A percentile compares a stretch with the other conserved stretches of the same genome.
Conservation (phyloP, 1,140 invertebrate genomes). For the Bombyx mori region ASM3026992v2 NC_085115.1:7698001-7698500, state of each 20-base stretch:
- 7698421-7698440: no score
- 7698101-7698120: background rate
- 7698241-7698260: constrained; percentile 33
- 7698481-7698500: no score
- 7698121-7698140: constrained; percentile 84
- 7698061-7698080: background rate
- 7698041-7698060: background rate
- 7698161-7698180: constrained; percentile 93
- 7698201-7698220: constrained; percentile 51
- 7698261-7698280: no score
- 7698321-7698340: background rate
- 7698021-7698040: no score
- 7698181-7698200: constrained; percentile 94
- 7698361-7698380: no score
- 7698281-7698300: background rate
- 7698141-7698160: constrained; percentile 95
- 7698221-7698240: constrained; percentile 57
- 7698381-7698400: no score
- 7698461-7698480: no score
- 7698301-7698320: background rate
- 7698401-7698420: no score
- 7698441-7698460: no score
- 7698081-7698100: background rate
- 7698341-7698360: no score
- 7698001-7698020: no score